A percentile compares a stretch with the other conserved stretches of the same genome.
phyloP scores from a whole-genome alignment of 2,113 vertebrate species.

The Hucho hucho region DNA sequence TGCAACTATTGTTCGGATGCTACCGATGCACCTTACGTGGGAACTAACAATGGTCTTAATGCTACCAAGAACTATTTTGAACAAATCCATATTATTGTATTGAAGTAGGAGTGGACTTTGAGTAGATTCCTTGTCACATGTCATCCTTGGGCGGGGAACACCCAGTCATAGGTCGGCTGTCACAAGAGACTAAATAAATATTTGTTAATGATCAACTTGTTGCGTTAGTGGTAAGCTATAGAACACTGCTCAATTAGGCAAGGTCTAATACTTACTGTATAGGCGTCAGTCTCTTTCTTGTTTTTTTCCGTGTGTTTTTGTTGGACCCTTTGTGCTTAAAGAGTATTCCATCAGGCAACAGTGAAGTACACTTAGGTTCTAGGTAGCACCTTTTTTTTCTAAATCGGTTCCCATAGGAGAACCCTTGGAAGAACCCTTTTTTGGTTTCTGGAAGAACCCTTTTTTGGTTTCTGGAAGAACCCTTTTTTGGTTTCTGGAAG shows the following conservation, averaged over 20 bases:
- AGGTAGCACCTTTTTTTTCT: too few relatives aligned
- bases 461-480: too few relatives aligned
- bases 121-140: conserved; percentile 13
- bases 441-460: too few relatives aligned
- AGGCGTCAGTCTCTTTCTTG: neutral
- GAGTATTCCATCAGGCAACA: neutral
- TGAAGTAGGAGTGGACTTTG: conserved; percentile 30
- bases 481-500: too few relatives aligned
- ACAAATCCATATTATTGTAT: neutral
- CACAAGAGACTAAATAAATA: conserved; percentile 17
- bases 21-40: too few relatives aligned
- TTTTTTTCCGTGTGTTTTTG: too few relatives aligned
- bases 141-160: conserved; percentile 18
- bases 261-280: neutral
- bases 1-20: too few relatives aligned
- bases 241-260: conserved; percentile 20
- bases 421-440: too few relatives aligned
- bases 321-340: neutral
- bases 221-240: neutral
- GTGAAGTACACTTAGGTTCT: neutral
- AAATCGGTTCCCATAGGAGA: too few relatives aligned
- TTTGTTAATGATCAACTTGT: conserved; percentile 16
- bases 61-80: too few relatives aligned
- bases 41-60: too few relatives aligned
- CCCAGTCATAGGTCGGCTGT: conserved; percentile 23